A percentile compares a stretch with the other conserved stretches of the same genome.
Conservation (phyloP, 2,888 invertebrate genomes). For the Ectobius pallidus region DNA sequence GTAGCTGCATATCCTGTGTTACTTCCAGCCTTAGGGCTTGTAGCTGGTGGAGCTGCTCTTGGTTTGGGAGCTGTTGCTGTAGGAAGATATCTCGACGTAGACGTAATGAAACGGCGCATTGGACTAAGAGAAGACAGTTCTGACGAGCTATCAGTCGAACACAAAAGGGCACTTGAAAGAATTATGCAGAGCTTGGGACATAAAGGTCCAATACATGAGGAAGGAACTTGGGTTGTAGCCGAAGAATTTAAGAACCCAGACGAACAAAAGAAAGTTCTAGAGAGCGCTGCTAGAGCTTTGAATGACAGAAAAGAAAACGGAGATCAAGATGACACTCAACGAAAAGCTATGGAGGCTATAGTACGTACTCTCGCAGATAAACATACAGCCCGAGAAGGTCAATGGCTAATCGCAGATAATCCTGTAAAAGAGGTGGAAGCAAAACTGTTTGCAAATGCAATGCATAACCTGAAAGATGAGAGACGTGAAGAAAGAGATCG, state of each 20-base stretch:
- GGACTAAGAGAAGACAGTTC: conserved; percentile 50
- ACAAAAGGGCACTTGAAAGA: conserved; percentile 62
- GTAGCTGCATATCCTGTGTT: conserved; percentile 67
- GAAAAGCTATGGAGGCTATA: not conserved
- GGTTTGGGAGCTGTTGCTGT: conserved; percentile 83
- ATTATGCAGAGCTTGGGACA: conserved; percentile 44
- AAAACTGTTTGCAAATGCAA: not conserved
- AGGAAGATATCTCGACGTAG: conserved; percentile 71
- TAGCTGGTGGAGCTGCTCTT: conserved; percentile 82
- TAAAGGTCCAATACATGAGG: not conserved
- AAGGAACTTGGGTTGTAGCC: conserved; percentile 17
- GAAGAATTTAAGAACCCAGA: conserved; percentile 12
- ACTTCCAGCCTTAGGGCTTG: conserved; percentile 75
- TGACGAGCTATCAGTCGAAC: conserved; percentile 58
- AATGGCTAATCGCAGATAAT: not conserved
- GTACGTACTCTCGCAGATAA: not conserved
- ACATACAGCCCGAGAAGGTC: not conserved
- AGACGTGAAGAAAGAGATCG: not conserved
- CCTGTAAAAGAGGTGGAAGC: not conserved
- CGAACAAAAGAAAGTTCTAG: conserved; percentile 16
- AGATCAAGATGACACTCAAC: not conserved
- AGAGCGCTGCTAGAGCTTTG: conserved; percentile 2
- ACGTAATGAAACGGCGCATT: conserved; percentile 63
- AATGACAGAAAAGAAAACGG: not conserved
- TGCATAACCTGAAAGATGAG: not conserved